A percentile compares a stretch with the other conserved stretches of the same genome.
These are phyloP conservation scores for Hermetia illucens DNA, from an alignment of 1,140 invertebrate species.

Conservation along the genomic window DNA sequence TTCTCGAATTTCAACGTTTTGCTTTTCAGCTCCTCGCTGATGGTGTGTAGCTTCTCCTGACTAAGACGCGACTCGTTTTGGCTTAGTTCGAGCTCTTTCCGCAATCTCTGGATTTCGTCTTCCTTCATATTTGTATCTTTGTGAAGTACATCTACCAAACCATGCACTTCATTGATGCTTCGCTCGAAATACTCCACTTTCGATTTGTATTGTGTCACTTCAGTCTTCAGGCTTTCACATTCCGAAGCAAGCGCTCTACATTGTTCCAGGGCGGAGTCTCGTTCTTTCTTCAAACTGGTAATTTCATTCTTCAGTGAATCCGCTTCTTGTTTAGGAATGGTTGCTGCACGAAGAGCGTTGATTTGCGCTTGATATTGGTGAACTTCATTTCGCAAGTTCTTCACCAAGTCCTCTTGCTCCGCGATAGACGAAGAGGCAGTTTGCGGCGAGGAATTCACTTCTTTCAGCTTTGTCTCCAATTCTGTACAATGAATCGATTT, in stretches of 20 bases:
- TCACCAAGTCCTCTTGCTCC: no score
- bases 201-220: no score
- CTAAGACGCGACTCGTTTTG: neutral
- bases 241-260: no score
- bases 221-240: no score
- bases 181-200: no score
- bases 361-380: constrained; percentile 1
- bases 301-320: constrained; percentile 10
- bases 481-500: constrained; percentile 46
- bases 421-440: no score
- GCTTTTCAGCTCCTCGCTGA: constrained; percentile 13
- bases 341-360: constrained; percentile 3
- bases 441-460: constrained; percentile 6
- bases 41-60: neutral
- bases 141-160: no score
- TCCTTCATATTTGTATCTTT: neutral
- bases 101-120: neutral
- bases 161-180: no score
- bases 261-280: no score
- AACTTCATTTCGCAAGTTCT: constrained; percentile 1
- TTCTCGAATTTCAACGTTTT: constrained; percentile 25
- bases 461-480: constrained; percentile 38
- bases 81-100: constrained; percentile 2
- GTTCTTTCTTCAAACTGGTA: constrained; percentile 8
- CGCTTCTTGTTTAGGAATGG: constrained; percentile 2